phyloP scores from a whole-genome alignment of 2,113 vertebrate genomes.

The Turdus rufiventris region DNA sequence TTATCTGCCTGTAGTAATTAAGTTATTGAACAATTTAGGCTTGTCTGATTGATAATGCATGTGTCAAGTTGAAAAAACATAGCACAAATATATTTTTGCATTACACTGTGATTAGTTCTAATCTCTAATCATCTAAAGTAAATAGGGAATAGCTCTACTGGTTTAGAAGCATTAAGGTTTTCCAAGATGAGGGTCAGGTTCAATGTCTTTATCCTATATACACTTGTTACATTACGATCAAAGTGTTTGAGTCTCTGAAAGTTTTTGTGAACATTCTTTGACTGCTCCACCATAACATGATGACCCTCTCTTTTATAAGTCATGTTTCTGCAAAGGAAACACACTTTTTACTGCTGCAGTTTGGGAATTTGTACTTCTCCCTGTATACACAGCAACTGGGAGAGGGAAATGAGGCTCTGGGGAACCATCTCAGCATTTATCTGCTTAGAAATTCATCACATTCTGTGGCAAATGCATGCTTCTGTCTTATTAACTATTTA shows the following conservation, averaged over 20 bases:
- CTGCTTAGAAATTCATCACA: neutral
- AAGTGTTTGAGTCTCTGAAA: neutral
- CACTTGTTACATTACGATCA: fast-evolving
- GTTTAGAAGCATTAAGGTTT: neutral
- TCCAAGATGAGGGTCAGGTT: neutral
- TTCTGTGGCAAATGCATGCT: neutral
- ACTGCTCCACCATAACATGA: neutral
- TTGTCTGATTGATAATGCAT: neutral
- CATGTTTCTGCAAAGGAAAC: neutral
- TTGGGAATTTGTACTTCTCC: neutral
- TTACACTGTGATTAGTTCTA: neutral
- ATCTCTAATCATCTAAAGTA: neutral
- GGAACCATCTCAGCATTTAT: neutral
- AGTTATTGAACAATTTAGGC: neutral
- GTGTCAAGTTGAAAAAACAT: neutral
- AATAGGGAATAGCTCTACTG: neutral
- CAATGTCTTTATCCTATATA: neutral
- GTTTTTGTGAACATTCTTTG: neutral
- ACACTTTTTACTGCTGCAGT: neutral
- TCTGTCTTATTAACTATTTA: neutral
- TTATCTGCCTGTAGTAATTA: neutral
- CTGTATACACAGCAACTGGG: neutral
- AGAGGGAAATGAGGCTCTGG: neutral
- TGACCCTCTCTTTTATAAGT: neutral
- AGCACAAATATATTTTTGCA: neutral